Conservation (phyloP, 2,797 vertebrate genomes). For the Cossypha niveicapilla region DNA sequence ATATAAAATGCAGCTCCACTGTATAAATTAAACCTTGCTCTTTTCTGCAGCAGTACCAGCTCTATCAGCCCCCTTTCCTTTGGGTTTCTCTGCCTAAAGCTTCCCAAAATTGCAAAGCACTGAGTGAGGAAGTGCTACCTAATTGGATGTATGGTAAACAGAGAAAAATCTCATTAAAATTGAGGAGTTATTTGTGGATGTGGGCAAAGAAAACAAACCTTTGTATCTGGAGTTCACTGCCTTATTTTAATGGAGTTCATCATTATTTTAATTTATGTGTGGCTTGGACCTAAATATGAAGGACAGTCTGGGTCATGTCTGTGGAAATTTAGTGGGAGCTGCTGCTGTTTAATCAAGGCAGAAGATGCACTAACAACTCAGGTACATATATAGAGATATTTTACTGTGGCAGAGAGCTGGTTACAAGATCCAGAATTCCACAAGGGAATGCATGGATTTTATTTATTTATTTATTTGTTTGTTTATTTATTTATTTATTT, state of each 20-base stretch:
- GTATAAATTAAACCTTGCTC: neutral
- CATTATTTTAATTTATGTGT: constrained; percentile 3
- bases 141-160: neutral
- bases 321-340: neutral
- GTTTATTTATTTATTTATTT: neutral
- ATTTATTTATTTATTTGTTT: neutral
- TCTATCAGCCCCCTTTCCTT: neutral
- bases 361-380: neutral
- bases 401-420: neutral
- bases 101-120: neutral
- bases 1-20: neutral
- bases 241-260: neutral
- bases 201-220: neutral
- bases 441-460: neutral
- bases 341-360: neutral
- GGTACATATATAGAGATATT: rapidly evolving
- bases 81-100: neutral
- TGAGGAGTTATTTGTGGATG: neutral
- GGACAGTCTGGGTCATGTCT: neutral
- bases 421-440: neutral
- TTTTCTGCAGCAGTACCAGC: neutral
- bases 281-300: neutral
- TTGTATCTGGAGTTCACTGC: neutral
- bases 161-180: neutral
- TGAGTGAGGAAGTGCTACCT: neutral